Conservation (phyloP, 2,797 vertebrate species). For the Melopsittacus undulatus region DNA sequence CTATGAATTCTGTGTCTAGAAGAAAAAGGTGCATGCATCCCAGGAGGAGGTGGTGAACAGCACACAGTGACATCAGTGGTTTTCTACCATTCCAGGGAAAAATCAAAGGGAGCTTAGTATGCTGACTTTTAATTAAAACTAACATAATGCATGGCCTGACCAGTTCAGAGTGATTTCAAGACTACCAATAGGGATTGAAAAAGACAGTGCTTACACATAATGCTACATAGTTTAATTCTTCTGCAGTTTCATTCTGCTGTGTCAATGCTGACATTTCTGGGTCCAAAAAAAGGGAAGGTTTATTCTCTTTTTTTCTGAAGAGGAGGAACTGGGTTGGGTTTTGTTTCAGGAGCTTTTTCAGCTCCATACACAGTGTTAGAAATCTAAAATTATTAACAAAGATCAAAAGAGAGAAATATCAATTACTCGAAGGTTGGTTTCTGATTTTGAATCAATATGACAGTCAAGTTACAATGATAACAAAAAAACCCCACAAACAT, state of each 20-base stretch:
- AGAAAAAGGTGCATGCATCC: not conserved
- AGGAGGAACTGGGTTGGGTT: not conserved
- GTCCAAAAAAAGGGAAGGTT: not conserved
- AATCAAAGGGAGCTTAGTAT: not conserved
- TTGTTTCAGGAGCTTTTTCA: not conserved
- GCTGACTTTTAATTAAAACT: not conserved
- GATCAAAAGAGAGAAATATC: not conserved
- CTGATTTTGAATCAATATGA: not conserved
- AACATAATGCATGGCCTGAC: not conserved
- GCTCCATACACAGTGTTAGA: not conserved
- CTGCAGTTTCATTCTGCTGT: not conserved
- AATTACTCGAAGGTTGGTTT: not conserved
- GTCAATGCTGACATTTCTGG: not conserved
- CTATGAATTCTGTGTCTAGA: not conserved
- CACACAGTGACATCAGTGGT: not conserved
- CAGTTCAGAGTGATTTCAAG: not conserved
- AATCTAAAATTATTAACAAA: not conserved
- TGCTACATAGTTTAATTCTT: not conserved
- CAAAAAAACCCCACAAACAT: not conserved
- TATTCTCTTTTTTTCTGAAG: not conserved
- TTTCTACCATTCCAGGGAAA: not conserved
- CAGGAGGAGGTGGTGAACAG: not conserved
- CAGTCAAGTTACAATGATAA: not conserved
- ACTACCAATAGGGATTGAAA: not conserved
- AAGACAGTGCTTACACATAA: not conserved